These are phyloP conservation scores for Pristionchus japonicus DNA, from an alignment of 2,888 invertebrate genomes.

Conservation along the genomic window DNA sequence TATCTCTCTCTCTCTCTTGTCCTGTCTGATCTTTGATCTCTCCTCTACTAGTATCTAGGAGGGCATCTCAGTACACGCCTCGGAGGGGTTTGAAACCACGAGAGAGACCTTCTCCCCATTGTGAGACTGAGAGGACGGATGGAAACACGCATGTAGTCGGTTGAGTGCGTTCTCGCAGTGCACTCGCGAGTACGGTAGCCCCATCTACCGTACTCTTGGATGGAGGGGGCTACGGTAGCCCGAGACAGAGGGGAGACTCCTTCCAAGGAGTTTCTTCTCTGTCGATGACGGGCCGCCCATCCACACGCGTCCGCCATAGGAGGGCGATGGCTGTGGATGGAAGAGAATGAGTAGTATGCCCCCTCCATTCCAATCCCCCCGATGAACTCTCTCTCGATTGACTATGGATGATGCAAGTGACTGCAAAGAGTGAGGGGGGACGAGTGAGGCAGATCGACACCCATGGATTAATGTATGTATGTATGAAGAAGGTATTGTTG, in stretches of 20 bases:
- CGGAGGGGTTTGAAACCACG: background rate
- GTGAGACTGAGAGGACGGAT: background rate
- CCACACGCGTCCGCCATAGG: background rate
- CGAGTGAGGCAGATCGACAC: constrained; percentile 3
- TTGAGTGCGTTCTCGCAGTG: background rate
- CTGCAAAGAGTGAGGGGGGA: constrained; percentile 31
- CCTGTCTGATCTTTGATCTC: background rate
- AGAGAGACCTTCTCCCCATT: background rate
- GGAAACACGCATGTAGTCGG: constrained; percentile 5
- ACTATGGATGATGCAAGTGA: constrained; percentile 1
- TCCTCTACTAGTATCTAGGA: background rate
- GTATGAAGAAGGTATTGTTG: background rate
- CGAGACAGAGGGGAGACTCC: background rate
- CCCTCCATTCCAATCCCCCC: background rate
- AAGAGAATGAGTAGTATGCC: background rate
- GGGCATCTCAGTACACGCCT: background rate
- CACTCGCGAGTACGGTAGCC: constrained; percentile 31
- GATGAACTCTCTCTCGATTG: background rate
- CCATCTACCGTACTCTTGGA: background rate
- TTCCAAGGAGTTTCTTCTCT: background rate
- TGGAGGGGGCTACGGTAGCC: background rate
- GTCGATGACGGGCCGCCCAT: background rate
- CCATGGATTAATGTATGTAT: background rate
- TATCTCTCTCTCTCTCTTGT: background rate
- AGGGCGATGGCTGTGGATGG: background rate